Evolutionary conservation across 1,140 invertebrate species (phyloP).

Genomic region (Drosophila orena): DNA sequence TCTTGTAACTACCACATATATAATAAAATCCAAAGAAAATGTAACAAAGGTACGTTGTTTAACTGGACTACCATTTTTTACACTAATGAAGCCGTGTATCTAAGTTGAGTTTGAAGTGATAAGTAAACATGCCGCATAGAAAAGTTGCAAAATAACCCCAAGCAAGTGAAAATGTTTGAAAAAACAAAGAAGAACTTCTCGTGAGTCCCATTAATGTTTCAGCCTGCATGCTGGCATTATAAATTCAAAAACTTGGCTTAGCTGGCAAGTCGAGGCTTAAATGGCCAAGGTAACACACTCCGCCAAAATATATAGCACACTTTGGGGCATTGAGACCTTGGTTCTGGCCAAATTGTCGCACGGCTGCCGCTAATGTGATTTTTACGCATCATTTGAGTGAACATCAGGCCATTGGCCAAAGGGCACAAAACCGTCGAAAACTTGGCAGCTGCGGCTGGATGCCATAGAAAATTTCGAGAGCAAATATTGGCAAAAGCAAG

Average conservation of each 20-base stretch:
- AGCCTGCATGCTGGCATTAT: conserved; percentile 26
- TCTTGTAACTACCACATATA: too few species aligned
- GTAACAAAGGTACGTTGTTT: too few species aligned
- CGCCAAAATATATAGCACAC: conserved; percentile 23
- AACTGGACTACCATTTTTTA: too few species aligned
- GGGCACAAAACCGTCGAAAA: conserved; percentile 36
- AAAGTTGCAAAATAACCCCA: background rate
- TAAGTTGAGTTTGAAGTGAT: background rate
- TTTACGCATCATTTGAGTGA: conserved; percentile 76
- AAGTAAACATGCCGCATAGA: background rate
- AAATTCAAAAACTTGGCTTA: conserved; percentile 64
- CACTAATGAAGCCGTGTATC: too few species aligned
- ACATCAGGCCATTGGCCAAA: conserved; percentile 56
- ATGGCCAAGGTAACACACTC: conserved; percentile 43
- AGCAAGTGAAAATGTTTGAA: background rate
- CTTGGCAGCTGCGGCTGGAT: conserved; percentile 28
- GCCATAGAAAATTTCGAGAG: conserved; percentile 63
- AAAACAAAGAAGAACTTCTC: conserved; percentile 4
- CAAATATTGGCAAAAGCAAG: conserved; percentile 71
- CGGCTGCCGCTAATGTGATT: conserved; percentile 79
- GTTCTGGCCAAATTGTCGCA: conserved; percentile 54
- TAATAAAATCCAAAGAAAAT: too few species aligned
- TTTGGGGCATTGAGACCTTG: conserved; percentile 20
- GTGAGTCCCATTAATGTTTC: conserved; percentile 21
- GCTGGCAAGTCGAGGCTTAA: conserved; percentile 47